Evolutionary conservation across 2,113 vertebrate genomes (phyloP), one percentile per base, ranked within the genome.

Genomic region (Butastur rufipennis): DNA sequence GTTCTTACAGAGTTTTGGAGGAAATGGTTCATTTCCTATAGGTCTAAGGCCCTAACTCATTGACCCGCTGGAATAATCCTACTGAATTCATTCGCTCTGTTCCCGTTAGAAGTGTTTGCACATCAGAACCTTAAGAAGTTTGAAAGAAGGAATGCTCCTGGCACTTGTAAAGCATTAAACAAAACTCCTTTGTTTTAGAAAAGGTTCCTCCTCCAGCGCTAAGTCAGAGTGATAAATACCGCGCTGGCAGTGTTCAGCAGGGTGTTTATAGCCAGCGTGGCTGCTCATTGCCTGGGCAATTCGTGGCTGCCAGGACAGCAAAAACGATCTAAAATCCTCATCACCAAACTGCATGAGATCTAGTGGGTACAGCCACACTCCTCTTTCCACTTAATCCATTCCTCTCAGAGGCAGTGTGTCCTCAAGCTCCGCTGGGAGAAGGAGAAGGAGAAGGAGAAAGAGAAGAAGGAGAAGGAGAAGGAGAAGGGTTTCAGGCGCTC

Each of bases 51-150:
- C 22, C 40, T 72, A 58, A 21, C 7, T 88, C 11, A 0, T 34
- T 70, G 52, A 80, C 19, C 17, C 7, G 2, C 13, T 58, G 36
- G 32, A 90, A 84, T 38, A 88, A 88, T 50, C 20, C 14, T 53
- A 16, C 27, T 6, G 34, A 92, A 53, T 73, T 59, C 1, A 40
- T 83, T 59, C 18, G 1, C 15, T 79, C 18, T 71, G 3, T 56
- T 91, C 19, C 19, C 7, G 0, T 38, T 16, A 79, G 19, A 56
- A 89, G 21, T 0, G 0, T 43, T 91, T 59, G 16, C 0, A 1
- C 5, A 32, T 22, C 18, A 73, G 72, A 87, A 47, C 12, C 13
- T n/a, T 42, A 53, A 59, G 65, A 50, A 31, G 38, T 3, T 32
- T n/a, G 31, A n/a, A 52, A 56, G 22, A 31, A 43, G 8, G 29